Conservation (phyloP, 2,888 invertebrate species). For the Pachymerium ferrugineum region DNA sequence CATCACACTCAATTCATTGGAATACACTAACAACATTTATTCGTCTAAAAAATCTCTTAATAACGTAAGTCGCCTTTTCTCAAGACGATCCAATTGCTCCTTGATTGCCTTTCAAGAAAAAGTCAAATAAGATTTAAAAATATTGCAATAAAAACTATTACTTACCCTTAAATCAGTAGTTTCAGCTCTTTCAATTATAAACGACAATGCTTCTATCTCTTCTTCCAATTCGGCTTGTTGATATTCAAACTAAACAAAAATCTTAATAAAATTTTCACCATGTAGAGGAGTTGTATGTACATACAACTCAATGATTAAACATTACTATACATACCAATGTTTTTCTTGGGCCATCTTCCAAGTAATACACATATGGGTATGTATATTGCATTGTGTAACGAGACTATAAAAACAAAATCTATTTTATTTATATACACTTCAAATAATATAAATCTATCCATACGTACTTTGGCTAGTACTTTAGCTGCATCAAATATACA, state of each 20-base stretch:
- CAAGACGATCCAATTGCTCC: background rate
- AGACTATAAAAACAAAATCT: too few relatives aligned
- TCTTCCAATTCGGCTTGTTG: slow-evolving; percentile 94
- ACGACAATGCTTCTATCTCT: slow-evolving; percentile 97
- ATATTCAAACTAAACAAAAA: slow-evolving; percentile 57
- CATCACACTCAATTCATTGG: too few relatives aligned
- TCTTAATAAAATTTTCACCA: background rate
- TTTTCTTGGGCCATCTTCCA: slow-evolving; percentile 89
- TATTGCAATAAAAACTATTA: background rate
- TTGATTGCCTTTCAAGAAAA: background rate
- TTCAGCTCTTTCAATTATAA: slow-evolving; percentile 98
- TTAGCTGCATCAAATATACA: slow-evolving; percentile 91
- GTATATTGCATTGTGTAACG: slow-evolving; percentile 98
- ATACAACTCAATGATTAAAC: background rate
- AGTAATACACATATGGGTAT: slow-evolving; percentile 97
- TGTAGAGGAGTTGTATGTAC: too few relatives aligned
- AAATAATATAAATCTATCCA: too few relatives aligned
- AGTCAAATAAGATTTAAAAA: too few relatives aligned
- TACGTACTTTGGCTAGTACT: slow-evolving; percentile 77
- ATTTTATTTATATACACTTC: too few relatives aligned
- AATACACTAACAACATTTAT: slow-evolving; percentile 66
- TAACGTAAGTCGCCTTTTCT: background rate
- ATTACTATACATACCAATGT: slow-evolving; percentile 57
- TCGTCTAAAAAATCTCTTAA: background rate
- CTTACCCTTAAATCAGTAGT: slow-evolving; percentile 81